Base-by-base conservation (phyloP, 1,140 invertebrate species). In the Drosophila pectinifera region DNA sequence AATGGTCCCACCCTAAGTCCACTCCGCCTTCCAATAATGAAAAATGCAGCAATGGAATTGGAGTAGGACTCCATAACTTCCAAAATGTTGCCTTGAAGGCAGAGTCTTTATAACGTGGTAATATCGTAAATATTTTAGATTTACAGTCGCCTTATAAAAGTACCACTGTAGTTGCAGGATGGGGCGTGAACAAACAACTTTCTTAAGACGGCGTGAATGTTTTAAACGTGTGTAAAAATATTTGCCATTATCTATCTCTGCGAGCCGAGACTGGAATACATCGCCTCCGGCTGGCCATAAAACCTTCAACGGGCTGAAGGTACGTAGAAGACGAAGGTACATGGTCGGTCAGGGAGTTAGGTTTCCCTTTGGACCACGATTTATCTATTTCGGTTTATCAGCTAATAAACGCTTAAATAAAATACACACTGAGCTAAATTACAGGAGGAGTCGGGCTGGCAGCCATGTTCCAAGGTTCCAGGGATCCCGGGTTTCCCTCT, bases 341-440 rank as follows among this genome's bases (percentile, higher is more conserved):
- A 34, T 28, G 56, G 28, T 10, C 28, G 28, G 10, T 31, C 28
- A 31, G 28, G 28, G 64, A 57, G 56, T 57, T 72, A 31, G 39
- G 67, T 68, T 68, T 54, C 63, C 49, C 55, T 61, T 78, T 59
- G 61, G 45, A 58, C 41, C 53, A 63, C 62, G 79, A 89, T 89
- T 89, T 89, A 89, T 89, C 84, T 89, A 75, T 89, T 89, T 89
- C 65, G 69, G 80, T 84, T 89, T 89, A 89, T 89, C 84, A 89
- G 84, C 84, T 89, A 89, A 89, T 89, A 89, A 89, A 89, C 84
- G 84, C 84, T 88, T 89, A 80, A 89, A 89, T 90, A 89, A 89
- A 89, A 85, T 89, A 89, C 85, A 90, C 85, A 89, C 84, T 80
- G 63, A 84, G 84, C 80, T 72, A 89, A 89, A 89, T 89, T 88